Evolutionary conservation across 2,888 invertebrate genomes (phyloP).

Genomic region (Copidosoma aretas): DNA sequence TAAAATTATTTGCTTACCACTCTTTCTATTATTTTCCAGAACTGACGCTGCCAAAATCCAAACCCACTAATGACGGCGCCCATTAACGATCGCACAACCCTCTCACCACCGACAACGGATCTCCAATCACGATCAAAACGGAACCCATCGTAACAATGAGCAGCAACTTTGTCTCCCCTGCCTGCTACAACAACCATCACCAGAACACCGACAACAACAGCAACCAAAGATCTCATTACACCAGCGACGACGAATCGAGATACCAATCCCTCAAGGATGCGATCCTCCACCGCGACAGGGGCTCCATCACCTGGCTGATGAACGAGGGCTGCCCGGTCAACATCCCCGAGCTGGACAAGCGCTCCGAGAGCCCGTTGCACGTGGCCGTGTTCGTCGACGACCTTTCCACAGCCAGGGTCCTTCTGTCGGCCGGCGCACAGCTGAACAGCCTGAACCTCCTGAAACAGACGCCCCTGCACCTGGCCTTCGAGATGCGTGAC

Average conservation of each 20-base stretch:
- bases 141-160: background rate
- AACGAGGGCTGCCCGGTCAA: conserved; percentile 35
- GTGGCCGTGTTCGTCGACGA: conserved; percentile 23
- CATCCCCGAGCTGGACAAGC: background rate
- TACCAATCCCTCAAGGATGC: conserved; percentile 31
- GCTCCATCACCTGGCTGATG: conserved; percentile 25
- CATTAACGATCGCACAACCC: no score
- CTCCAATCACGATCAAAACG: no score
- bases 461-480: conserved; percentile 20
- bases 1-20: no score
- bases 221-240: no score
- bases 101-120: no score
- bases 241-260: background rate
- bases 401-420: conserved; percentile 2
- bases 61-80: no score
- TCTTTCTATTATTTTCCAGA: no score
- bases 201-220: background rate
- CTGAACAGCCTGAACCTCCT: conserved; percentile 15
- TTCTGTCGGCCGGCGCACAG: conserved; percentile 19
- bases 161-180: background rate
- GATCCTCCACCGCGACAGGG: conserved; percentile 14
- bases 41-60: no score
- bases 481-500: conserved; percentile 27
- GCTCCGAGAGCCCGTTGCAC: conserved; percentile 23
- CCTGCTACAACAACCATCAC: background rate